Base-by-base conservation (phyloP, 37 sponge, comb jelly and placozoan species). In the Crambe crambe region DNA sequence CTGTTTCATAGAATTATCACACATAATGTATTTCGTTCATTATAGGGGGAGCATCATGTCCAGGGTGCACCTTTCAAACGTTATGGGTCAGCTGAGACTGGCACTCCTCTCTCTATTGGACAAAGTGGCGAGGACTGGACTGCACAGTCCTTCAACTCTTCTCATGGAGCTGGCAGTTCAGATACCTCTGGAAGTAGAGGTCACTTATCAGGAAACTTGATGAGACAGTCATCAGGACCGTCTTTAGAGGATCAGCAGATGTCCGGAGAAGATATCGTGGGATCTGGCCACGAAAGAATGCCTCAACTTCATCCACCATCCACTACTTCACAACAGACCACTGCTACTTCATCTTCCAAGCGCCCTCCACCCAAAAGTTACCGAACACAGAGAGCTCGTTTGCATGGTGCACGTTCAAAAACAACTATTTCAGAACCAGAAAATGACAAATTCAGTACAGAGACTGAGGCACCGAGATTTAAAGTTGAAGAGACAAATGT, bases 351-450 rank as follows among this genome's bases (percentile, higher is more conserved):
- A 29, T 37, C 69, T 5, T 6, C 25, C 43, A 70, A 70, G 32
- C n/a, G 57, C 1, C 23, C 65, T 3, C 29, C 10, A 35, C 31
- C 37, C n/a, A n/a, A n/a, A 56, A 34, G 68, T 37, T 82, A 82
- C 66, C 58, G 58, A 43, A 34, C 42, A 1, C 64, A 73, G 65
- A 34, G 82, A 37, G 65, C 63, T 41, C 26, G 43, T 26, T 61
- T 80, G 41, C 81, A 80, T 42, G 38, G 23, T 31, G 57, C 80
- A n/a, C 59, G 72, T 26, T 47, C 51, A 6, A 47, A 47, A 47
- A 47, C 51, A 6, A 47, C 51, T 47, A 12, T 47, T 12, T 47
- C 51, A 47, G 51, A 47, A 47, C 12, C 12, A 12, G 51, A 47
- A 47, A 47, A 47, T 12, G 6, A 6, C 51, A n/a, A n/a, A n/a